Evolutionary conservation across 2,113 vertebrate species (phyloP).

Genomic region (Martes martes): DNA sequence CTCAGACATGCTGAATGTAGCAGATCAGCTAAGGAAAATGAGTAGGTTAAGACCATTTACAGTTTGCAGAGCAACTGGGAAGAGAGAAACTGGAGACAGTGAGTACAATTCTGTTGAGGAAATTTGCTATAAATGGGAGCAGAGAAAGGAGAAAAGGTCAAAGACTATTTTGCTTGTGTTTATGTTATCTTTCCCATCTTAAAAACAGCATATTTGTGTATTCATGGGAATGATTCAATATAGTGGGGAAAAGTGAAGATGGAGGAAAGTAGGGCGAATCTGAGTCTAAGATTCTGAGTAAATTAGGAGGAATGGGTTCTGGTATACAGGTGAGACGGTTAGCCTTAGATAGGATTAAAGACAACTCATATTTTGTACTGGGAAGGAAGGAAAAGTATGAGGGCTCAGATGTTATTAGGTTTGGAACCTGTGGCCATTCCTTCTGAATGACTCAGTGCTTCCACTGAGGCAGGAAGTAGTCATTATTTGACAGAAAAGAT

Average conservation of each 20-base stretch:
- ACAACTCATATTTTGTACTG: not conserved
- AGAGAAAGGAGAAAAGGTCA: not conserved
- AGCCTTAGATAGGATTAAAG: not conserved
- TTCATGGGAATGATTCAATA: not conserved
- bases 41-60: not conserved
- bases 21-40: not conserved
- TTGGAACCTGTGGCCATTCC: not conserved
- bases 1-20: not conserved
- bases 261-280: not conserved
- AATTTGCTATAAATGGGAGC: not conserved
- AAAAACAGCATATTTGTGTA: not conserved
- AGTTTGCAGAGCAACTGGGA: not conserved
- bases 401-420: not conserved
- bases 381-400: not conserved
- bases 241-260: not conserved
- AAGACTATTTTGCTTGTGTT: not conserved
- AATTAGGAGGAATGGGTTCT: not conserved
- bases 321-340: not conserved
- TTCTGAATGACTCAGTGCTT: not conserved
- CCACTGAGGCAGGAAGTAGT: not conserved
- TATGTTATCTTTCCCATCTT: not conserved
- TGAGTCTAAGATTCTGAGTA: not conserved
- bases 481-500: not conserved
- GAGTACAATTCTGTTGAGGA: not conserved
- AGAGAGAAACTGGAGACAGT: not conserved